Percentiles rank a stretch among this genome's conserved stretches.
Evolutionary conservation across 2,797 vertebrate genomes (phyloP).

Genomic region (Linurgus olivaceus): DNA sequence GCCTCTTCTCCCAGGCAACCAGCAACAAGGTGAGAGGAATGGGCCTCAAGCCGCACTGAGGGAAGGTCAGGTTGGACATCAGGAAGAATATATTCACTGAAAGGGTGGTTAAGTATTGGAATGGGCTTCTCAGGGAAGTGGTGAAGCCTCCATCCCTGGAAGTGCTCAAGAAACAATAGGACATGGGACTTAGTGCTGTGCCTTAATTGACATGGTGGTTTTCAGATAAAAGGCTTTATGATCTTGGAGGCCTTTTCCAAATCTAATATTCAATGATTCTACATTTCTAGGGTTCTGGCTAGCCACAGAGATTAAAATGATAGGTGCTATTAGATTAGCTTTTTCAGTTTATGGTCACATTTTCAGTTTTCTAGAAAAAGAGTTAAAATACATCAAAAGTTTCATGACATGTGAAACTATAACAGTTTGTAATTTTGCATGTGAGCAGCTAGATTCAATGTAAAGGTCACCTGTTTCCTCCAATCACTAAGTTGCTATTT

Average conservation of each 20-base stretch:
- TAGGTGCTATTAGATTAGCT: neutral
- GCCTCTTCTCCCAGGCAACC: neutral
- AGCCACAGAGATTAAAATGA: neutral
- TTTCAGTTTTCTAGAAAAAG: neutral
- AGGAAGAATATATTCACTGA: neutral
- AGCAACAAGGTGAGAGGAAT: neutral
- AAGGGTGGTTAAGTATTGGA: neutral
- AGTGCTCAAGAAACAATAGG: neutral
- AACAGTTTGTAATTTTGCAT: neutral
- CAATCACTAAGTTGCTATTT: neutral
- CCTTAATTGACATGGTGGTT: neutral
- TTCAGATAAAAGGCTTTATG: neutral
- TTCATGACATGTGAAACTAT: neutral
- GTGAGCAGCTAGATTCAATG: neutral
- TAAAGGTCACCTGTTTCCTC: neutral
- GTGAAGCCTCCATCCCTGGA: neutral
- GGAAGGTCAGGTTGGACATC: neutral
- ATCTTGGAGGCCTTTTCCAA: neutral
- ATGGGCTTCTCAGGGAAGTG: neutral
- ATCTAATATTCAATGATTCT: too few relatives aligned
- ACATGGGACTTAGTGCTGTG: neutral
- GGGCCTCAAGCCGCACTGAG: accelerated
- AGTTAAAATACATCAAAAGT: neutral
- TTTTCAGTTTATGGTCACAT: neutral
- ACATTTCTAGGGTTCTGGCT: neutral